These are phyloP conservation scores for Leucophora obtusa DNA, from an alignment of 2,888 invertebrate genomes.

Conservation along the genomic window DNA sequence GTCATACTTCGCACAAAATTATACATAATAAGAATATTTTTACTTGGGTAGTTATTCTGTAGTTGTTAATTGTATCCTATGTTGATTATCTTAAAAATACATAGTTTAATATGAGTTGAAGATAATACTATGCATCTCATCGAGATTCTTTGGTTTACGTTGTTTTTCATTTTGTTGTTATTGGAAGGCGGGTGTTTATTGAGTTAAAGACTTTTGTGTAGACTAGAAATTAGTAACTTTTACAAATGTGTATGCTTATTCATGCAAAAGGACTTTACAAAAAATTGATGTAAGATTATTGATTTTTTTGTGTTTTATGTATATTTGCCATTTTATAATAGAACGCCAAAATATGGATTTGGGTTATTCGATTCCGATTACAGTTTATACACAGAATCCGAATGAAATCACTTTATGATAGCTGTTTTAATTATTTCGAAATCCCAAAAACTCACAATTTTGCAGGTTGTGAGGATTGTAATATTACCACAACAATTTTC, in stretches of 20 bases:
- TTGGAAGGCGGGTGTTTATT: slow-evolving; percentile 52
- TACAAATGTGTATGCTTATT: slow-evolving; percentile 22
- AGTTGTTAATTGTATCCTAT: slow-evolving; percentile 15
- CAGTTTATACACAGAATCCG: too few species aligned
- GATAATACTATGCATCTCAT: slow-evolving; percentile 42
- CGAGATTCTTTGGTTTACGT: slow-evolving; percentile 56
- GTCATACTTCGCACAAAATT: not conserved
- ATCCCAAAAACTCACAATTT: too few species aligned
- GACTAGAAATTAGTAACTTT: slow-evolving; percentile 39
- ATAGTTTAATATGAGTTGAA: slow-evolving; percentile 34
- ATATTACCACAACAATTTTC: too few species aligned
- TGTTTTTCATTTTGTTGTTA: slow-evolving; percentile 29
- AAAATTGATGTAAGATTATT: slow-evolving; percentile 18
- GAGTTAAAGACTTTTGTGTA: slow-evolving; percentile 24
- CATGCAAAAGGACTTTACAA: slow-evolving; percentile 35
- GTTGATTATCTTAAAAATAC: slow-evolving; percentile 31
- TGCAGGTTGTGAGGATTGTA: too few species aligned
- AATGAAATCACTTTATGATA: too few species aligned
- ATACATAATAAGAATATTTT: too few species aligned
- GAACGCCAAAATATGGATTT: too few species aligned
- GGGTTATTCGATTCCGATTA: too few species aligned
- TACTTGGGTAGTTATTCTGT: too few species aligned
- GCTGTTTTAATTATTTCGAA: too few species aligned
- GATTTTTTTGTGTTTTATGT: too few species aligned
- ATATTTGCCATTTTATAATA: too few species aligned